Conservation (phyloP, 2,888 invertebrate genomes). For the Cryptops parisi region DNA sequence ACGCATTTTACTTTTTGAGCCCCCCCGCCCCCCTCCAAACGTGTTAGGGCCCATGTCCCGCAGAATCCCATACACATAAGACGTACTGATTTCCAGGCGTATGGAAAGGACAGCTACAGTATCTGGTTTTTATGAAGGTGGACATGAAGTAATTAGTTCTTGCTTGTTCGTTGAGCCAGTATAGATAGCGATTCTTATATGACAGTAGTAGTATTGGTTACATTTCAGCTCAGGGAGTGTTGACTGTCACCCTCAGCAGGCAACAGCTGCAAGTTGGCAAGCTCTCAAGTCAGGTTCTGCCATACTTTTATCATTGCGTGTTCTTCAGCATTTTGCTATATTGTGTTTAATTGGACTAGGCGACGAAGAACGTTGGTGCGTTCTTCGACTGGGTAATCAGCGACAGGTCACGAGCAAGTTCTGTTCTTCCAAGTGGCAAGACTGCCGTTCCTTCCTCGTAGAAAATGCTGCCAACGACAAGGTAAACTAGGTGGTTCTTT, state of each 20-base stretch:
- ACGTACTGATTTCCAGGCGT: too few species aligned
- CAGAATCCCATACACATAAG: too few species aligned
- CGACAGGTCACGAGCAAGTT: slow-evolving; percentile 33
- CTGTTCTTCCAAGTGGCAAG: slow-evolving; percentile 31
- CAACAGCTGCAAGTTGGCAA: slow-evolving; percentile 21
- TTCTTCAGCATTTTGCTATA: neutral
- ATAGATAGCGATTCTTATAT: too few species aligned
- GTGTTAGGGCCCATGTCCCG: too few species aligned
- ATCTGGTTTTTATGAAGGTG: too few species aligned
- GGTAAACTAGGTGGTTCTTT: neutral
- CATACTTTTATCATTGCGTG: neutral
- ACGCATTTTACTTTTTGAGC: too few species aligned
- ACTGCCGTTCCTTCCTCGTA: slow-evolving; percentile 38
- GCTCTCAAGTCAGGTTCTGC: neutral
- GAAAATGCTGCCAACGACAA: slow-evolving; percentile 34
- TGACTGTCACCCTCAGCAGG: slow-evolving; percentile 34
- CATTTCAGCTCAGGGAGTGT: slow-evolving; percentile 33
- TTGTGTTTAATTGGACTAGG: slow-evolving; percentile 12
- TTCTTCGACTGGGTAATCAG: slow-evolving; percentile 34
- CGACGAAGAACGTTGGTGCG: slow-evolving; percentile 37
- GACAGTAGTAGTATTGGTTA: too few species aligned
- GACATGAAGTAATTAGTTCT: too few species aligned
- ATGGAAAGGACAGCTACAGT: too few species aligned
- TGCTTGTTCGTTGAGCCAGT: too few species aligned
- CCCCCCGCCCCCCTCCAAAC: too few species aligned